Evolutionary conservation across 2,888 invertebrate species (phyloP), one percentile per base, ranked within the genome.

Genomic region (Diadegma fenestrale): DNA sequence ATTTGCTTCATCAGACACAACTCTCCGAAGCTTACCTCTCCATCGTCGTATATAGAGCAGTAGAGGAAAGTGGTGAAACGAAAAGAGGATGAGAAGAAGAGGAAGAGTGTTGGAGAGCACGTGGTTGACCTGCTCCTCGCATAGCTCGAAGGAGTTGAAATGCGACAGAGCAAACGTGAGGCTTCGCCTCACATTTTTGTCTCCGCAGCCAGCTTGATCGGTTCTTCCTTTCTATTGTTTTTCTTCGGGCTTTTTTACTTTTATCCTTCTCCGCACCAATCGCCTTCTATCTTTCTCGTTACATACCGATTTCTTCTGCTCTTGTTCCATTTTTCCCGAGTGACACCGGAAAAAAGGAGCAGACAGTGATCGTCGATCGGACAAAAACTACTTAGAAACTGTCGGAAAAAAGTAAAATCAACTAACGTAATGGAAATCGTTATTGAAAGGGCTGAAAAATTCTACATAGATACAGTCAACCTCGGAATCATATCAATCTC

Each of bases 341-440:
- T 5, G 12, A 69, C 19, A 61, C 26, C 75, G 73, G 33, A n/a
- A 63, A 58, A 63, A 37, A n/a, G 54, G 45, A 54, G 43, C 63
- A 78, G 66, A 72, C 68, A 54, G 64, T 75, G 68, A 71, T 69
- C 75, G 66, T 22, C 63, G 68, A 76, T 72, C 73, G 82, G 86
- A 73, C 73, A 88, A 88, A 89, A 89, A 90, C 87, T 86, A 87
- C 85, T 89, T 89, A 86, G 84, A 71, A 89, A 88, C 87, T 87
- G 71, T 78, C 82, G 66, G 76, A 80, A 12, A 86, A 84, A 80
- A 84, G 80, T 68, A 86, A 80, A 87, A 86, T 87, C 86, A 87
- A 88, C 73, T 80, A 54, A 80, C n/a, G 61, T 79, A 88, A 89
- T 88, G 86, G 77, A 22, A 64, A 71, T 69, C 86, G 82, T 79